A percentile compares a stretch with the other conserved stretches of the same genome.
Evolutionary conservation across 1,140 invertebrate species (phyloP).

Genomic region (Acromyrmex charruanus): DNA sequence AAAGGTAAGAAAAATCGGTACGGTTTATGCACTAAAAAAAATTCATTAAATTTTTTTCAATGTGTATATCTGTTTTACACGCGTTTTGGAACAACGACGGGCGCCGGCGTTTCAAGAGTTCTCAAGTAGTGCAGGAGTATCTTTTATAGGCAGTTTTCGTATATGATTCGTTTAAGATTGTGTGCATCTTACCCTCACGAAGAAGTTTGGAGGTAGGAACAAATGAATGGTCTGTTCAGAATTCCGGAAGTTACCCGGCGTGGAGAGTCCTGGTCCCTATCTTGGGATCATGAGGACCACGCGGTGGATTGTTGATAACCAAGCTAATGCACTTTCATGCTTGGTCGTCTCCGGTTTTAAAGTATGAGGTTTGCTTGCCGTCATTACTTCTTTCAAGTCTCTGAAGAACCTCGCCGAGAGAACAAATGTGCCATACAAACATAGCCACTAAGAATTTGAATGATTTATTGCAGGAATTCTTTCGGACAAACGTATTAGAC

Average conservation of each 20-base stretch:
- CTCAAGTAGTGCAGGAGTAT: slow-evolving; percentile 22
- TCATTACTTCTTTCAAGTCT: slow-evolving; percentile 16
- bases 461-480: background rate
- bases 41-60: no score
- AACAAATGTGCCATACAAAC: slow-evolving; percentile 2
- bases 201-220: slow-evolving; percentile 22
- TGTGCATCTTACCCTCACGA: background rate
- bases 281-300: background rate
- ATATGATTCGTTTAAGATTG: slow-evolving; percentile 11
- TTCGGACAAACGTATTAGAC: background rate
- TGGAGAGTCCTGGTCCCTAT: background rate
- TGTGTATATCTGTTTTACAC: background rate
- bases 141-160: background rate
- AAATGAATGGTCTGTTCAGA: slow-evolving; percentile 62
- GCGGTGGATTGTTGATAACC: slow-evolving; percentile 54
- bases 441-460: background rate
- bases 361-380: background rate
- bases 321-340: slow-evolving; percentile 41
- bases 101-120: background rate
- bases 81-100: background rate
- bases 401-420: background rate
- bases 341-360: slow-evolving; percentile 67
- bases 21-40: background rate
- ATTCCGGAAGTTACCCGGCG: slow-evolving; percentile 14
- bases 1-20: background rate